Conservation (phyloP, 2,888 invertebrate genomes). For the Protodeltote pygarga region DNA sequence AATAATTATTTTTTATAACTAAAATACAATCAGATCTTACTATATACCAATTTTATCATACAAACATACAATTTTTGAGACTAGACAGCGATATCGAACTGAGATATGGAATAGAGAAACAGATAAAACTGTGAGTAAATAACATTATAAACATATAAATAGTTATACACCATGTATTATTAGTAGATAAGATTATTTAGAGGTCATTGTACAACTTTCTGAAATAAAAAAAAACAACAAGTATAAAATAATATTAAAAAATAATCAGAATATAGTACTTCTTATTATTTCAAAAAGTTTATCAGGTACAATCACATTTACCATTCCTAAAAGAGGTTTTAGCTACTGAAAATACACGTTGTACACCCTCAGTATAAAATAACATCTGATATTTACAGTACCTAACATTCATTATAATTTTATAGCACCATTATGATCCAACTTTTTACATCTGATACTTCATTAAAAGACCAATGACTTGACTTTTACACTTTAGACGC, state of each 20-base stretch:
- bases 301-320: too few species aligned
- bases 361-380: slow-evolving; percentile 29
- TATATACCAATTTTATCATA: slow-evolving; percentile 68
- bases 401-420: slow-evolving; percentile 24
- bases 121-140: slow-evolving; percentile 42
- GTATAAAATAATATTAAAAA: too few species aligned
- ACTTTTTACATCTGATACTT: slow-evolving; percentile 42
- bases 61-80: slow-evolving; percentile 77
- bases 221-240: too few species aligned
- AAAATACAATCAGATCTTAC: slow-evolving; percentile 72
- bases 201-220: too few species aligned
- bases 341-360: too few species aligned
- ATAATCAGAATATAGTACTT: too few species aligned
- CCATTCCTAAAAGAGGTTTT: too few species aligned
- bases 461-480: background rate
- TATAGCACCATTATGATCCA: slow-evolving; percentile 73
- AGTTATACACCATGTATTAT: slow-evolving; percentile 36
- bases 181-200: too few species aligned
- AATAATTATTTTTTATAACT: slow-evolving; percentile 75
- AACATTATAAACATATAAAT: slow-evolving; percentile 31
- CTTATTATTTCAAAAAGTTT: too few species aligned
- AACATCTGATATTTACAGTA: slow-evolving; percentile 50
- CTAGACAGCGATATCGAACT: slow-evolving; percentile 82
- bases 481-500: background rate
- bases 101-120: slow-evolving; percentile 60